Base-by-base conservation (phyloP, 2,888 invertebrate genomes). In the Eristalis pertinax region DNA sequence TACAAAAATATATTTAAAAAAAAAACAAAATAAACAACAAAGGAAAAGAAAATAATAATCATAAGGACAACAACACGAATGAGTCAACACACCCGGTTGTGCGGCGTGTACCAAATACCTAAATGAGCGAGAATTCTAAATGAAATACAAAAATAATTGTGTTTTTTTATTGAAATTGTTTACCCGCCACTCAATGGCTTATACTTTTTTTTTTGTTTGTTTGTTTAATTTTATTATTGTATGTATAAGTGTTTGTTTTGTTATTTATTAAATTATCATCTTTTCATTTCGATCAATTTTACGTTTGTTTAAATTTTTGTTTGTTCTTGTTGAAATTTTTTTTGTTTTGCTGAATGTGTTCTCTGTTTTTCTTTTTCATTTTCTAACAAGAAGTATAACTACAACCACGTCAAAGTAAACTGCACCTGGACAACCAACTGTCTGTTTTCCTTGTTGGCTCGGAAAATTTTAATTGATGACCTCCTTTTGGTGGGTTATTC, bases 391-490 rank as follows among this genome's bases (percentile, higher is more conserved):
- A 91, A 91, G 91, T 91, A 91, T 90, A 91, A 91, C 90, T 92
- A 92, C 91, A 92, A 91, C 92, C 93, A 92, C 96, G 97, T 97
- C 97, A 97, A 95, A 97, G 97, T 94, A 97, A 93, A 93, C 95
- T 95, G 95, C 97, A 98, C 93, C 97, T 96, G 75, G 97, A 96
- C 92, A 97, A 94, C 97, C 97, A 97, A 93, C 96, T 96, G 89
- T 96, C 95, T 89, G 97, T 96, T 94, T 97, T 97, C 94, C 95
- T 95, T 93, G 95, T 95, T 91, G 96, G 96, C 93, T 97, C 97
- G 91, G 95, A 95, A 89, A 96, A 95, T 93, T 96, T 96, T 91
- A 97, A 93, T 92, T 97, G 96, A 93, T 96, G 96, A 89, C 97
- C 96, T 88, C 96, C 96, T 93, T 97, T 96, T 74, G 96, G 96